Conservation (phyloP, 1,140 invertebrate genomes). For the Aphis gossypii region DNA sequence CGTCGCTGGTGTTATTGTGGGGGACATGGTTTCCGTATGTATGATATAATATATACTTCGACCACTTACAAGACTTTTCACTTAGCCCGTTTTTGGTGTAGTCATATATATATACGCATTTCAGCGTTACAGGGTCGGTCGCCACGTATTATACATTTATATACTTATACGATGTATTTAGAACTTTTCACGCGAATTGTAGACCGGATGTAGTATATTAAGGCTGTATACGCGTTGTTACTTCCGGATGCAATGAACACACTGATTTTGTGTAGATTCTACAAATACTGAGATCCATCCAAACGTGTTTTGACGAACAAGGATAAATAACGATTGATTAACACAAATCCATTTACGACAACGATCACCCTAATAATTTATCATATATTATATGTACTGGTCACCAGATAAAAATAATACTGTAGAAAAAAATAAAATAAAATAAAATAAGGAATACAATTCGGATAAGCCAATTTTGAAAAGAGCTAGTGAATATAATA, state of each 20-base stretch:
- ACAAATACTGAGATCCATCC: not conserved
- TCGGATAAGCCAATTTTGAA: not conserved
- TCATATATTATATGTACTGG: not conserved
- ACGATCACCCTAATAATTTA: not conserved
- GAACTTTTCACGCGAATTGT: not conserved
- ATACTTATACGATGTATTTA: not conserved
- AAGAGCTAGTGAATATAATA: not conserved
- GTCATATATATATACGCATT: not conserved
- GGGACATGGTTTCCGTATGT: not conserved
- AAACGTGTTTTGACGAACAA: not conserved
- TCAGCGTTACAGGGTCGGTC: not conserved
- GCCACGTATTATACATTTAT: not conserved
- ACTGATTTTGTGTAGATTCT: not conserved
- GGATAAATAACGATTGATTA: not conserved
- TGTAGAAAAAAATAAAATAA: not conserved
- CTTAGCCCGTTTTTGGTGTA: not conserved
- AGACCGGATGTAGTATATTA: not conserved
- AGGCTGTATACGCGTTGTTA: not conserved
- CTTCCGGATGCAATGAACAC: not conserved
- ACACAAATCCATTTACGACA: too few relatives aligned
- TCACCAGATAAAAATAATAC: not conserved
- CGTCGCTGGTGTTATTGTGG: not conserved
- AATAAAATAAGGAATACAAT: not conserved
- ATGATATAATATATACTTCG: slow-evolving; percentile 19
- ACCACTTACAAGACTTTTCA: slow-evolving; percentile 37